A percentile compares a stretch with the other conserved stretches of the same genome.
phyloP scores from a whole-genome alignment of 2,888 invertebrate species.

The Seira sanloemensis region DNA sequence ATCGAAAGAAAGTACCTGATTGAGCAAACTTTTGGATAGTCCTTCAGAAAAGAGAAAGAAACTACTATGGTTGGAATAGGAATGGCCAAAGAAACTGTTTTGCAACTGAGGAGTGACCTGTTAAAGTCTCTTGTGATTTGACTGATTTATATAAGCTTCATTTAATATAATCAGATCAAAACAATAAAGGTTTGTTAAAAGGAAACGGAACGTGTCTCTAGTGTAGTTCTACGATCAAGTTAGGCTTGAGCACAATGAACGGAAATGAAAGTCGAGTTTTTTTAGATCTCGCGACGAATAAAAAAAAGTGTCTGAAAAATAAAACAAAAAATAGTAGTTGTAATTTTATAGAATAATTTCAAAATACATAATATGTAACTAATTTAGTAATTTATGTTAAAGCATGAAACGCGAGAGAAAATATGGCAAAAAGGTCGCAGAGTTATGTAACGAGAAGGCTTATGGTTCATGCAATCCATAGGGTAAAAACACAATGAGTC shows the following conservation, averaged over 20 bases:
- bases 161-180: not conserved
- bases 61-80: not conserved
- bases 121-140: slow-evolving; percentile 34
- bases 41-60: not conserved
- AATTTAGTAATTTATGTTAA: not conserved
- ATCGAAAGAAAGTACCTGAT: slow-evolving; percentile 47
- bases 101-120: slow-evolving; percentile 48
- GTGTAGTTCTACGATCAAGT: no score
- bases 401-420: not conserved
- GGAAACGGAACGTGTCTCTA: not conserved
- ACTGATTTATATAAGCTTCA: slow-evolving; percentile 24
- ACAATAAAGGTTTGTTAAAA: not conserved
- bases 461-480: slow-evolving; percentile 5
- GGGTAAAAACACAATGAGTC: not conserved
- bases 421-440: not conserved
- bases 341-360: not conserved
- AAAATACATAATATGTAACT: not conserved
- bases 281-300: not conserved
- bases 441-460: not conserved
- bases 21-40: not conserved
- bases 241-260: not conserved
- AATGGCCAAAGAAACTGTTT: slow-evolving; percentile 28
- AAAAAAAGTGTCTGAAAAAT: not conserved
- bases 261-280: not conserved
- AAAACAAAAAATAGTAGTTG: not conserved